phyloP scores from a whole-genome alignment of 2,797 vertebrate genomes.

The Sarcoramphus papa region DNA sequence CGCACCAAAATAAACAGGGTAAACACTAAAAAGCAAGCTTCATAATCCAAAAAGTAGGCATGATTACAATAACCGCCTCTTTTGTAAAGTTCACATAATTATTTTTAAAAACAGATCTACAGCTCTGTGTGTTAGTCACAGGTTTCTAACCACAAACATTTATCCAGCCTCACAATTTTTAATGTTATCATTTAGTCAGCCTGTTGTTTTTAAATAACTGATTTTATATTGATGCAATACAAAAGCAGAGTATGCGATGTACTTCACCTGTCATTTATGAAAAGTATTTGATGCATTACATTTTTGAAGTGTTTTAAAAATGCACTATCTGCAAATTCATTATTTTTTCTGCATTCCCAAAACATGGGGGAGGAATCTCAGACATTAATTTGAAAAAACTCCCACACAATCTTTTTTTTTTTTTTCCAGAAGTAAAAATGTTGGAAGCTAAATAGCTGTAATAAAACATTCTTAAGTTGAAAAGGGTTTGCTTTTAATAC shows the following conservation, averaged over 20 bases:
- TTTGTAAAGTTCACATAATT: not conserved
- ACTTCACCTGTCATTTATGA: not conserved
- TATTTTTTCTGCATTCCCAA: not conserved
- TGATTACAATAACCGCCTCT: fast-evolving
- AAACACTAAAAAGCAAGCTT: not conserved
- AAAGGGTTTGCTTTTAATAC: not conserved
- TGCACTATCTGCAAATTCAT: not conserved
- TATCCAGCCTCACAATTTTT: not conserved
- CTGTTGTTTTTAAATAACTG: not conserved
- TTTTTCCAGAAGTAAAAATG: not conserved
- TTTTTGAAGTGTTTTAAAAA: not conserved
- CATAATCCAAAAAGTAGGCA: not conserved
- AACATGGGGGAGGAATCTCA: not conserved
- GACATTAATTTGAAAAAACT: not conserved
- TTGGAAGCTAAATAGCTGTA: not conserved
- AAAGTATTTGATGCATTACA: not conserved
- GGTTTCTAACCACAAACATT: not conserved
- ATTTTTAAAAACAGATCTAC: not conserved
- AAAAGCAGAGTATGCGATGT: not conserved
- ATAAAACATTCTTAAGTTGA: not conserved
- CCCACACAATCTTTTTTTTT: not conserved
- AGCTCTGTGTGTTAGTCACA: not conserved
- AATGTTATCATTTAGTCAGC: not conserved
- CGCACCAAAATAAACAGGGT: not conserved
- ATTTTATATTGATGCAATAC: not conserved